A percentile compares a stretch with the other conserved stretches of the same genome.
These are phyloP conservation scores for Actinostola sp. DNA, from an alignment of 92 coral and sea anemone genomes.

Conservation along the genomic window DNA sequence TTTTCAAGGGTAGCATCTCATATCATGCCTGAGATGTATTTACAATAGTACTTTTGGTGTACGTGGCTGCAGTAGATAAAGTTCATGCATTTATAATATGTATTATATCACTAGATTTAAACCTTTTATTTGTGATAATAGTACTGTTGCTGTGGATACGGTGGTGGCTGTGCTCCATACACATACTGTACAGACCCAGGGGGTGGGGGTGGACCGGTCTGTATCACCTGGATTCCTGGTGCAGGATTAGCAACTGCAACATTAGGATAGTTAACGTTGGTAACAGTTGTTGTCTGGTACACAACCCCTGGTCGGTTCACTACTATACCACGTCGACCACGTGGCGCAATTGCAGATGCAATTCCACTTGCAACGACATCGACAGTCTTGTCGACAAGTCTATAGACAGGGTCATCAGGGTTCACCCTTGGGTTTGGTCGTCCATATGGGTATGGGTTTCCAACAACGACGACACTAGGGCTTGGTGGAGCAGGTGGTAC, in stretches of 20 bases:
- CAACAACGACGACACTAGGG: conserved; percentile 35
- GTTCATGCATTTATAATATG: too few species aligned
- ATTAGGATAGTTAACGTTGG: conserved; percentile 37
- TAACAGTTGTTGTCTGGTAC: conserved; percentile 53
- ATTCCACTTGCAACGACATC: conserved; percentile 70
- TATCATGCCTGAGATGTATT: too few species aligned
- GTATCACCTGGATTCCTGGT: conserved; percentile 41
- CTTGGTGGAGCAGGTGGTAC: conserved; percentile 66
- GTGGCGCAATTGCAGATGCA: conserved; percentile 65
- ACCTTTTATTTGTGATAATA: conserved; percentile 15
- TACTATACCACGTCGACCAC: conserved; percentile 54
- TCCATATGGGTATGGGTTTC: conserved; percentile 88
- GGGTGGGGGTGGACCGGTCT: conserved; percentile 20
- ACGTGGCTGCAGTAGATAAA: too few species aligned
- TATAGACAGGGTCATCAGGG: conserved; percentile 71
- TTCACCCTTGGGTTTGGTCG: conserved; percentile 63
- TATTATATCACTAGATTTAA: neutral
- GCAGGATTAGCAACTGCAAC: conserved; percentile 20
- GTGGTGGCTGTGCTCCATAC: conserved; percentile 6
- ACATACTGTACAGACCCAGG: conserved; percentile 30
- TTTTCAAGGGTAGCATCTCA: too few species aligned
- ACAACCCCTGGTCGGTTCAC: conserved; percentile 44
- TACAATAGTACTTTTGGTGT: too few species aligned
- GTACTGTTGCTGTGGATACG: conserved; percentile 35
- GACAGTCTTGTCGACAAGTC: conserved; percentile 63